A percentile compares a stretch with the other conserved stretches of the same genome.
These are phyloP conservation scores for Acrocephalus kingi DNA, from an alignment of 2,113 vertebrate species.

Conservation along the genomic window DNA sequence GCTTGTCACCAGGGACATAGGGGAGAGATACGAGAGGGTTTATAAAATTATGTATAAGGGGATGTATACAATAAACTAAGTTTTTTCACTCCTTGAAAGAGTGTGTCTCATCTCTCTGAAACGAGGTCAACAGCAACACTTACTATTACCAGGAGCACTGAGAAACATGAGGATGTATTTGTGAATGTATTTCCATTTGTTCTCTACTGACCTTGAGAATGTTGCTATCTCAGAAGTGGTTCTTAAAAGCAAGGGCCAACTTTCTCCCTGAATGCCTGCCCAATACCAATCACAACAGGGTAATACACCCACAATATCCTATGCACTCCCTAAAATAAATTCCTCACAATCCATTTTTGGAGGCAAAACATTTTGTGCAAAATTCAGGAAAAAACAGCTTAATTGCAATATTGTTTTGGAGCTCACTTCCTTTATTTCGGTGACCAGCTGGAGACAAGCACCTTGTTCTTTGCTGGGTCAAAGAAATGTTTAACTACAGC, in stretches of 20 bases:
- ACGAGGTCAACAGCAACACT: neutral
- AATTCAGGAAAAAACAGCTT: constrained; percentile 2
- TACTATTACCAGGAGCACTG: neutral
- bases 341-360: neutral
- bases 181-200: neutral
- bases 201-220: neutral
- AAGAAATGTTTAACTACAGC: neutral
- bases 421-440: neutral
- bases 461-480: neutral
- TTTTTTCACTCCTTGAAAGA: neutral
- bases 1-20: neutral
- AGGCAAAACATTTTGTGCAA: neutral
- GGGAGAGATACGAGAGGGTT: neutral
- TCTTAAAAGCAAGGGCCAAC: neutral
- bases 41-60: neutral
- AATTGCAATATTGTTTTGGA: neutral
- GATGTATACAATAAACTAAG: neutral
- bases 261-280: neutral
- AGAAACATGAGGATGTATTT: neutral
- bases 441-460: neutral
- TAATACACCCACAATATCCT: neutral
- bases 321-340: neutral
- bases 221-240: neutral
- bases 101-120: neutral
- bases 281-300: neutral